Evolutionary conservation across 2,797 vertebrate genomes (phyloP).

Genomic region (Valencia hispanica): DNA sequence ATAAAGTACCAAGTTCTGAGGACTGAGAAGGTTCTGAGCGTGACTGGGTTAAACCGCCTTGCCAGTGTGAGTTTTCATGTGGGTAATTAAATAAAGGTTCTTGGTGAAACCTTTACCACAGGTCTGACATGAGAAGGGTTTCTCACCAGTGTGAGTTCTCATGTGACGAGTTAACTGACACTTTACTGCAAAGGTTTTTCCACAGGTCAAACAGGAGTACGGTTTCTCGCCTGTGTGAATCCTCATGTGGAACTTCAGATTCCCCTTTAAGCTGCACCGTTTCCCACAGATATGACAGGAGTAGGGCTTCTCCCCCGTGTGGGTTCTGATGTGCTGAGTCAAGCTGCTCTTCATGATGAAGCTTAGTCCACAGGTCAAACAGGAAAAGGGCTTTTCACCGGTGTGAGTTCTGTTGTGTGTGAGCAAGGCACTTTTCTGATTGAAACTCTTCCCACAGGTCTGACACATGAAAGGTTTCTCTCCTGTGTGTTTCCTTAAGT

Average conservation of each 20-base stretch:
- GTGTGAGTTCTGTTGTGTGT: slow-evolving; percentile 1
- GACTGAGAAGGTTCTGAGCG: too few relatives aligned
- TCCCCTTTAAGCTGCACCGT: neutral
- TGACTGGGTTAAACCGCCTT: neutral
- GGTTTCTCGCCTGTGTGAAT: slow-evolving; percentile 1
- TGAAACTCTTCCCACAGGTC: neutral
- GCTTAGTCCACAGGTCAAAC: neutral
- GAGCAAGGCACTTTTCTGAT: neutral
- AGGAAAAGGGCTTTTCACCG: neutral
- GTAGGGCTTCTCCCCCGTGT: neutral
- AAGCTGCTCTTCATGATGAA: neutral
- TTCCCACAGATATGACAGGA: neutral
- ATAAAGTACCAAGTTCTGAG: too few relatives aligned
- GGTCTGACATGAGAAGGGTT: neutral
- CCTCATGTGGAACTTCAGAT: neutral
- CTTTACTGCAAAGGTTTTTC: slow-evolving; percentile 3
- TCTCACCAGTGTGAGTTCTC: slow-evolving; percentile 6
- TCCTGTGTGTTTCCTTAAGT: neutral
- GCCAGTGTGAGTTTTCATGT: neutral
- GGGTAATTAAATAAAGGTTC: neutral
- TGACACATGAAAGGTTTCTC: slow-evolving; percentile 1
- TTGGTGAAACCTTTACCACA: neutral
- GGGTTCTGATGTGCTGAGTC: neutral
- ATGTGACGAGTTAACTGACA: slow-evolving; percentile 3
- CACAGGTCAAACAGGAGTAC: neutral